Conservation (phyloP, 1,140 invertebrate species). For the Neodiprion virginianus region DNA sequence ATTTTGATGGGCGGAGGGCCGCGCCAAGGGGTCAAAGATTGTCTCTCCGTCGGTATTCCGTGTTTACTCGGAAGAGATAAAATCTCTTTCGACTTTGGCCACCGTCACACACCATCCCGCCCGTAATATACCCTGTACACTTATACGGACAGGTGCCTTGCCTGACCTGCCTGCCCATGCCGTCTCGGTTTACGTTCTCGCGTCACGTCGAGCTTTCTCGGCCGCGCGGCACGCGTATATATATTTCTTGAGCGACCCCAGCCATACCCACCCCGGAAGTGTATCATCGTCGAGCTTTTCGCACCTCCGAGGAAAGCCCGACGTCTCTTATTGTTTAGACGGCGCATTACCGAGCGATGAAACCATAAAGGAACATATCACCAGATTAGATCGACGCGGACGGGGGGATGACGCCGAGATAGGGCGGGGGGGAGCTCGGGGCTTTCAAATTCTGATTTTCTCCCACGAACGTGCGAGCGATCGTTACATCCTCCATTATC, state of each 20-base stretch:
- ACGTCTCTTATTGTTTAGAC: background rate
- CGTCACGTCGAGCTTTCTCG: background rate
- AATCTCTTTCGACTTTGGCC: conserved; percentile 1
- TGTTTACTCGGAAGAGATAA: background rate
- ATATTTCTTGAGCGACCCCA: background rate
- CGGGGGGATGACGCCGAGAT: no score
- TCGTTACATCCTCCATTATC: no score
- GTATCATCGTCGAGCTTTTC: background rate
- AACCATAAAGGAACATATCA: background rate
- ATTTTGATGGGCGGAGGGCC: background rate
- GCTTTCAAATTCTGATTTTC: no score
- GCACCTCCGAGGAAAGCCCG: background rate
- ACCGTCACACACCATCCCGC: background rate
- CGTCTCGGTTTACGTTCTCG: background rate
- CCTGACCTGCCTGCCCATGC: background rate
- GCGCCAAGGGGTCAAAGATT: background rate
- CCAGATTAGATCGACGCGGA: background rate
- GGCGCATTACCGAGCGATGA: background rate
- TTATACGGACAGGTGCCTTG: no score
- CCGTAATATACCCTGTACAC: no score
- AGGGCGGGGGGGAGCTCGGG: no score
- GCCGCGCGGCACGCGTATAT: background rate
- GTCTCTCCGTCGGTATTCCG: background rate
- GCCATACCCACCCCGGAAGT: background rate
- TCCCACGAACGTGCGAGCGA: no score